phyloP scores from a whole-genome alignment of 1,140 invertebrate species.

The Lordiphosa clarofinis region DNA sequence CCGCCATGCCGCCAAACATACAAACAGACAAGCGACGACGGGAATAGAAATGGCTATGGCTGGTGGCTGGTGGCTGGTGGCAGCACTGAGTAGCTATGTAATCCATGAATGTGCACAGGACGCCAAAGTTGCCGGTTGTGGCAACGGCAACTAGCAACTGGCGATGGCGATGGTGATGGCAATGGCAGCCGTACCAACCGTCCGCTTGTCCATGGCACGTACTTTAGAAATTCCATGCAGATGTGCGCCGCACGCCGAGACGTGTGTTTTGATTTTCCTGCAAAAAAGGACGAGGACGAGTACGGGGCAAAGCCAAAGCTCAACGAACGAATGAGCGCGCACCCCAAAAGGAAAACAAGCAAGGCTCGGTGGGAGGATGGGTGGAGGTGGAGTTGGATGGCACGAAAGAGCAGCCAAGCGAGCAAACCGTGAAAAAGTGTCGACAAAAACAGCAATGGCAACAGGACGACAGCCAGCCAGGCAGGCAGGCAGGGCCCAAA shows the following conservation, averaged over 20 bases:
- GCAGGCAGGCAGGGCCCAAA: conserved; percentile 22
- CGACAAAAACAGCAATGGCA: conserved; percentile 65
- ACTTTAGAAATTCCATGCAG: conserved; percentile 78
- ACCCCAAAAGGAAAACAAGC: conserved; percentile 47
- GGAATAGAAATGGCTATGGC: conserved; percentile 32
- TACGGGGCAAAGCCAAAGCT: conserved; percentile 46
- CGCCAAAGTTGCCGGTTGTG: conserved; percentile 69
- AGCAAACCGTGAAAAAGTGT: conserved; percentile 77
- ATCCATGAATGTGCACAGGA: conserved; percentile 58
- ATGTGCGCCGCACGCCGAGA: conserved; percentile 76
- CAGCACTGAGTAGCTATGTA: conserved; percentile 57
- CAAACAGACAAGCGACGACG: conserved; percentile 60
- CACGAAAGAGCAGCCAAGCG: conserved; percentile 76
- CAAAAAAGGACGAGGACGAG: conserved; percentile 33
- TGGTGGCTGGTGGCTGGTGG: conserved; percentile 38
- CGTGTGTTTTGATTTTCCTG: conserved; percentile 77
- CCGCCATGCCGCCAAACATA: conserved; percentile 62
- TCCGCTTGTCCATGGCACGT: conserved; percentile 60
- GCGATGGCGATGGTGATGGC: conserved; percentile 39
- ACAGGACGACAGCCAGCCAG: conserved; percentile 48
- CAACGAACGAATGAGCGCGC: conserved; percentile 50
- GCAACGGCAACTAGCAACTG: conserved; percentile 44
- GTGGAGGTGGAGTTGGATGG: conserved; percentile 1
- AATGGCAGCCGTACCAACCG: conserved; percentile 36
- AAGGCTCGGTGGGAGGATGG: conserved; percentile 15